These are phyloP conservation scores for Galbula dea DNA, from an alignment of 2,113 vertebrate species.

Conservation along the genomic window DNA sequence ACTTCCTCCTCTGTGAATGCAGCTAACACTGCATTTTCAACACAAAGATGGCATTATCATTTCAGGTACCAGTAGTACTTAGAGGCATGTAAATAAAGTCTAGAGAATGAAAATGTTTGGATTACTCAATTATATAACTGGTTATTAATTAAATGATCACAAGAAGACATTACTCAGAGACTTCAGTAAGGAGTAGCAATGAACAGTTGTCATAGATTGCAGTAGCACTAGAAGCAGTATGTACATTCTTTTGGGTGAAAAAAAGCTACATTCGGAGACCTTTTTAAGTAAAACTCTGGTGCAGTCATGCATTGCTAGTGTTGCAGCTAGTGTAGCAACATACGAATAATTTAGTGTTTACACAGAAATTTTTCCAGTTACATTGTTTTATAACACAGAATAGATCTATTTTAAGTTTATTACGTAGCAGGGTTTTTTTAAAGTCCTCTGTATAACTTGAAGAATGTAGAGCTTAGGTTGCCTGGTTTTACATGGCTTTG, in stretches of 20 bases:
- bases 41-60: background rate
- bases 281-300: background rate
- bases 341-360: background rate
- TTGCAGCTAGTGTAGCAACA: background rate
- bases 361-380: background rate
- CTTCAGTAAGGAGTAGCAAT: background rate
- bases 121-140: background rate
- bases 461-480: background rate
- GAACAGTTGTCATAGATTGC: background rate
- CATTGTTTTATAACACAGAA: background rate
- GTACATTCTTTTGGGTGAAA: background rate
- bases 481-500: background rate
- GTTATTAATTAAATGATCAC: background rate
- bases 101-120: background rate
- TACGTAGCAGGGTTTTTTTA: accelerated
- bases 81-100: background rate
- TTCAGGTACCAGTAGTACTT: background rate
- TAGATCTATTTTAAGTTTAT: background rate
- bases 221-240: background rate
- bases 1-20: background rate
- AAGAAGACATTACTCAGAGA: background rate
- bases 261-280: background rate
- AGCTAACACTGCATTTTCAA: background rate
- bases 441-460: background rate
- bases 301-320: accelerated